These are phyloP conservation scores for Zonotrichia leucophrys DNA, from an alignment of 2,113 vertebrate species.

Conservation along the genomic window DNA sequence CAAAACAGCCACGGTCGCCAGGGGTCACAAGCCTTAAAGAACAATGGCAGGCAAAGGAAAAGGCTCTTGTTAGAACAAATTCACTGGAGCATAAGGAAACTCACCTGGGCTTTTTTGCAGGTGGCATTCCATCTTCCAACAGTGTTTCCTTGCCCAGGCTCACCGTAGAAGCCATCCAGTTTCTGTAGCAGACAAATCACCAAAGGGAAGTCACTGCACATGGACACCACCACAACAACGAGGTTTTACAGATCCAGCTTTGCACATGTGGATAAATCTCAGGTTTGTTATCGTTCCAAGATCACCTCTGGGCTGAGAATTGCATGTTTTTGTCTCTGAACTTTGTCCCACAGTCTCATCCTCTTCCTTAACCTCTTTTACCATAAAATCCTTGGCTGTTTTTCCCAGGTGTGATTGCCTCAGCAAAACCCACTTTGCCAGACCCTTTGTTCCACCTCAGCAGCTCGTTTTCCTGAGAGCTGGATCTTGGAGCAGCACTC, in stretches of 20 bases:
- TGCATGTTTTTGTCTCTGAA: not conserved
- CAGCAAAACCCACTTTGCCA: not conserved
- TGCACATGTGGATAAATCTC: not conserved
- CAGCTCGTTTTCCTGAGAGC: fast-evolving
- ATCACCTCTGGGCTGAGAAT: not conserved
- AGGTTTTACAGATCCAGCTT: not conserved
- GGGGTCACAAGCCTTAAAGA: not conserved
- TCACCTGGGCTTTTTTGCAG: slow-evolving; percentile 93
- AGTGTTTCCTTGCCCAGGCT: slow-evolving; percentile 80
- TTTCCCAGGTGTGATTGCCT: not conserved
- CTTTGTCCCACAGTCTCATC: not conserved
- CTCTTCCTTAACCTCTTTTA: not conserved
- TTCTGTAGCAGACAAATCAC: slow-evolving; percentile 70
- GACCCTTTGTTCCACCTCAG: not conserved
- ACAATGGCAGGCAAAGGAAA: not conserved
- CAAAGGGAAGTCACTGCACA: not conserved
- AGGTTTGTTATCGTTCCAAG: not conserved
- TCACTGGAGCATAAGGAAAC: not conserved
- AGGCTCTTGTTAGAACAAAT: not conserved
- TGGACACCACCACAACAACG: not conserved
- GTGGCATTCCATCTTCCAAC: slow-evolving; percentile 83
- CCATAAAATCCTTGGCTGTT: not conserved
- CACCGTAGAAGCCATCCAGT: slow-evolving; percentile 90
- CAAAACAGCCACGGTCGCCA: fast-evolving
- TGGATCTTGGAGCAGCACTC: not conserved